A percentile compares a stretch with the other conserved stretches of the same genome.
phyloP scores from a whole-genome alignment of 1,140 invertebrate species.

The Zaprionus inermis region DNA sequence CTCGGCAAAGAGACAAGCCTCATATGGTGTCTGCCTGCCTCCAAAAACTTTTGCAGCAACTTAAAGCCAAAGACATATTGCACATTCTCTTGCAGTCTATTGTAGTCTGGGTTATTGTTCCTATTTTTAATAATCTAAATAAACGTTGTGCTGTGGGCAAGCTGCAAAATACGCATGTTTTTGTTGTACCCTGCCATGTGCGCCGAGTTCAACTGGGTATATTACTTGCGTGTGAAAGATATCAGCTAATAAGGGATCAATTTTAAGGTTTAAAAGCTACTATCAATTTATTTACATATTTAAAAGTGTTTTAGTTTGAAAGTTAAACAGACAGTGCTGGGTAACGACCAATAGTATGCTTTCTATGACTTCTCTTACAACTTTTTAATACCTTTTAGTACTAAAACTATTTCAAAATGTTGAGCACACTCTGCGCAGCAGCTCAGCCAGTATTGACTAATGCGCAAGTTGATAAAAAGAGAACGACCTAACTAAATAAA shows the following conservation, averaged over 20 bases:
- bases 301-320: not conserved
- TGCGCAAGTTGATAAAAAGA: not conserved
- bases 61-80: conserved; percentile 1
- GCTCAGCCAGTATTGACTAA: not conserved
- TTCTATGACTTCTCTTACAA: too few relatives aligned
- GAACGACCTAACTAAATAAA: conserved; percentile 39
- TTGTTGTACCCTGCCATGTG: not conserved
- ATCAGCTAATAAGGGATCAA: not conserved
- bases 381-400: not conserved
- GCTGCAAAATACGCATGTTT: conserved; percentile 5
- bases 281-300: not conserved
- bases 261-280: not conserved
- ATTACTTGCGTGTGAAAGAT: not conserved
- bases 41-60: not conserved
- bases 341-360: not conserved
- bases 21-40: not conserved
- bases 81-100: not conserved
- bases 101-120: conserved; percentile 7
- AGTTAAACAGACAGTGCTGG: not conserved
- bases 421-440: not conserved
- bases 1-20: not conserved
- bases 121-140: conserved; percentile 6
- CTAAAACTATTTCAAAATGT: not conserved
- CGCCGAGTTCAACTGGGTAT: not conserved
- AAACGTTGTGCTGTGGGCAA: not conserved